A percentile compares a stretch with the other conserved stretches of the same genome.
These are phyloP conservation scores for Dione vanillae DNA, from an alignment of 2,888 invertebrate species.

Conservation along the genomic window DNA sequence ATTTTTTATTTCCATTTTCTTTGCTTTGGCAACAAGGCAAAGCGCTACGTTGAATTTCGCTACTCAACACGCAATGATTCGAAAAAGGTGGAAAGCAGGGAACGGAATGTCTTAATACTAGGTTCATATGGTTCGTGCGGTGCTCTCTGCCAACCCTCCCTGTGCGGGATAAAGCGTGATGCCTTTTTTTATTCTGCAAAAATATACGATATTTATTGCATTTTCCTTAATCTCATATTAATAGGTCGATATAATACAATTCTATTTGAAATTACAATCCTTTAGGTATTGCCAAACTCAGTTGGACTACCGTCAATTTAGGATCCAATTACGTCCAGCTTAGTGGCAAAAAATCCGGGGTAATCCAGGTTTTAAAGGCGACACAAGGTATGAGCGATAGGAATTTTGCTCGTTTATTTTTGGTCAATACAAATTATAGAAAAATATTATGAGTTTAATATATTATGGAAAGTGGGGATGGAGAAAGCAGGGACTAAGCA, in stretches of 20 bases:
- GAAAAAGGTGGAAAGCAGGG: too few relatives aligned
- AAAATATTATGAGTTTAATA: too few relatives aligned
- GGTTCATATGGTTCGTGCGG: too few relatives aligned
- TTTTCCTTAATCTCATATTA: slow-evolving; percentile 36
- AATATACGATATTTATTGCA: slow-evolving; percentile 3
- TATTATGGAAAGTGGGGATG: too few relatives aligned
- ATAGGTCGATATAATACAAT: slow-evolving; percentile 54
- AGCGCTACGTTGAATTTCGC: too few relatives aligned
- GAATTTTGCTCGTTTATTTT: not conserved
- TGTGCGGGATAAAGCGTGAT: too few relatives aligned
- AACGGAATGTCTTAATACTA: too few relatives aligned
- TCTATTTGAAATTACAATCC: slow-evolving; percentile 58
- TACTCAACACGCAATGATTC: too few relatives aligned
- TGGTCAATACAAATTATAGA: not conserved
- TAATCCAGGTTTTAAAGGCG: slow-evolving; percentile 68
- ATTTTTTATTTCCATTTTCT: too few relatives aligned
- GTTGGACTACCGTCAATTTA: slow-evolving; percentile 75
- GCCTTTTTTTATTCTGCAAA: not conserved
- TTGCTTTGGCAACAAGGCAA: too few relatives aligned
- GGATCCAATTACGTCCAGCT: slow-evolving; percentile 82
- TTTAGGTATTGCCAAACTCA: slow-evolving; percentile 61
- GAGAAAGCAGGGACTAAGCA: too few relatives aligned
- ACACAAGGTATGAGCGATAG: slow-evolving; percentile 47
- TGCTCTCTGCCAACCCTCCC: too few relatives aligned
- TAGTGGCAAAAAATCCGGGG: slow-evolving; percentile 79